A percentile compares a stretch with the other conserved stretches of the same genome.
phyloP scores from a whole-genome alignment of 2,797 vertebrate genomes.

The Taeniopygia guttata region DNA sequence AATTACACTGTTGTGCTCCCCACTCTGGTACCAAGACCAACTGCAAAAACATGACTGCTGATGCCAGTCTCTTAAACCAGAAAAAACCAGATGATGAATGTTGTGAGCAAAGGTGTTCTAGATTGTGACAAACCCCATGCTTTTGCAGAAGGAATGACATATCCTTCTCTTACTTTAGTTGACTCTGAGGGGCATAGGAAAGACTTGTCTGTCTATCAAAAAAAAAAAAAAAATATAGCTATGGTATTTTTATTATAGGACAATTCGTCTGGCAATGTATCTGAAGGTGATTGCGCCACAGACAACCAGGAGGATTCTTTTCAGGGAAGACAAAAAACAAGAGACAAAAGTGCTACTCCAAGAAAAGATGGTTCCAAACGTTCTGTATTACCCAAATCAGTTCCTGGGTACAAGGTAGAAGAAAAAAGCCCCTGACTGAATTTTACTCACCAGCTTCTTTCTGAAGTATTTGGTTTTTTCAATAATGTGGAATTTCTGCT shows the following conservation, averaged over 20 bases:
- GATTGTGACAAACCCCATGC: neutral
- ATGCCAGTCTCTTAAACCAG: neutral
- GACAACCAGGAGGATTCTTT: slow-evolving; percentile 86
- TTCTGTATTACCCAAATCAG: slow-evolving; percentile 89
- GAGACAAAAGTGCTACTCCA: slow-evolving; percentile 85
- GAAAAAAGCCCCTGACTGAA: slow-evolving; percentile 98
- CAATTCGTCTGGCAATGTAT: slow-evolving; percentile 93
- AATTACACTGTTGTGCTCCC: neutral
- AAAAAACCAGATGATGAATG: neutral
- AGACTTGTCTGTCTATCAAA: slow-evolving; percentile 24
- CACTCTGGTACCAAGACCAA: neutral
- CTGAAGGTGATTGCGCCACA: slow-evolving; percentile 88
- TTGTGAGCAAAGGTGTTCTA: neutral
- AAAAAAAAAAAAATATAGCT: slow-evolving; percentile 44
- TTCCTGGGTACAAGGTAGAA: slow-evolving; percentile 99
- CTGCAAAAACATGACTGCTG: neutral
- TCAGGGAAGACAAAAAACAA: slow-evolving; percentile 85
- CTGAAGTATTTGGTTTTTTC: slow-evolving; percentile 55
- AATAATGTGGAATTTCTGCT: slow-evolving; percentile 63
- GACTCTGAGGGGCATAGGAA: neutral
- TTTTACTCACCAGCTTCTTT: slow-evolving; percentile 80
- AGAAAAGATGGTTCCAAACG: slow-evolving; percentile 90
- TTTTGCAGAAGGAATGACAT: slow-evolving; percentile 22
- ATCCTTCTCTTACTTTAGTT: slow-evolving; percentile 6
- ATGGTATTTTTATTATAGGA: slow-evolving; percentile 80